These are phyloP conservation scores for Myzus persicae DNA, from an alignment of 1,140 invertebrate genomes.

Conservation along the genomic window DNA sequence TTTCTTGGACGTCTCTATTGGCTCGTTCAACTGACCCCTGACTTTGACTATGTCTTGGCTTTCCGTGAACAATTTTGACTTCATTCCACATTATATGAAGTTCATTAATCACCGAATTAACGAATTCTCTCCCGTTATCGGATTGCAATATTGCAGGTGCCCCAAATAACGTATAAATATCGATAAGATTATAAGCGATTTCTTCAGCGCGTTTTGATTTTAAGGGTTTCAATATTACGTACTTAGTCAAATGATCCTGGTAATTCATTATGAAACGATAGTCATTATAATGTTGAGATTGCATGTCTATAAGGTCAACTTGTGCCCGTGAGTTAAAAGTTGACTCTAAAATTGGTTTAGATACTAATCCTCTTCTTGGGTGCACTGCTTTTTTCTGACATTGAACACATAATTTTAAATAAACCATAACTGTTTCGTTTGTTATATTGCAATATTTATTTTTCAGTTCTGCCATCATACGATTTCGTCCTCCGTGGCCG, in stretches of 20 bases:
- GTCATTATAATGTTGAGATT: slow-evolving; percentile 64
- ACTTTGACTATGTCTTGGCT: background rate
- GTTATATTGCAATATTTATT: too few species aligned
- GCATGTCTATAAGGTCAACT: slow-evolving; percentile 67
- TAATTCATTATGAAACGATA: slow-evolving; percentile 63
- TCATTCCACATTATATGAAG: background rate
- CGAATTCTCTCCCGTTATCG: background rate
- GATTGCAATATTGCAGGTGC: background rate
- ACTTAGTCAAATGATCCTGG: slow-evolving; percentile 66
- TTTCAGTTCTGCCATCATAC: background rate
- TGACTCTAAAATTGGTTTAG: too few species aligned
- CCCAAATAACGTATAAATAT: background rate
- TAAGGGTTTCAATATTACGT: slow-evolving; percentile 58
- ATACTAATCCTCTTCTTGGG: too few species aligned
- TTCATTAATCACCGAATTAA: background rate
- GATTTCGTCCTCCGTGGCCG: slow-evolving; percentile 2
- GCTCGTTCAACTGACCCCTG: background rate
- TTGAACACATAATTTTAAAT: too few species aligned
- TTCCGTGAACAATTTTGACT: background rate
- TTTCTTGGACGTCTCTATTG: background rate
- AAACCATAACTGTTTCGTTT: too few species aligned
- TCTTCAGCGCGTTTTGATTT: background rate
- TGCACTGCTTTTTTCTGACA: too few species aligned
- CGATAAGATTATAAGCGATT: background rate
- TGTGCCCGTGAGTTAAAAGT: slow-evolving; percentile 62